A percentile compares a stretch with the other conserved stretches of the same genome.
Conservation (phyloP, 2,888 invertebrate genomes). For the Dryomyza anilis region DNA sequence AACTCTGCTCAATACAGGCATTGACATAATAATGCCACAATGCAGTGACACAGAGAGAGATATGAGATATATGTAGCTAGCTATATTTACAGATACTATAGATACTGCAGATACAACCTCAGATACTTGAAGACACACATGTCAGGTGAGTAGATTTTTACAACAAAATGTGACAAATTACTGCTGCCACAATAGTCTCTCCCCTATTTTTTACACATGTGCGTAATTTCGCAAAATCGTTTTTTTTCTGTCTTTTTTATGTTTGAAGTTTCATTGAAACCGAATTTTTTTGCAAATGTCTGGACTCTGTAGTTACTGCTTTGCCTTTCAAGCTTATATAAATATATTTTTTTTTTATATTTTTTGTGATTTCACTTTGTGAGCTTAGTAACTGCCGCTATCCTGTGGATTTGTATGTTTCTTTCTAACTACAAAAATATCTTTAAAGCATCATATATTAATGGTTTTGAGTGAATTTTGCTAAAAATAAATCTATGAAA, state of each 20-base stretch:
- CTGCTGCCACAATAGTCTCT: conserved; percentile 20
- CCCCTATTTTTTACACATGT: not conserved
- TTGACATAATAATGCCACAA: conserved; percentile 52
- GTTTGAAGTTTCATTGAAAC: conserved; percentile 25
- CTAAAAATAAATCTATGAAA: too few species aligned
- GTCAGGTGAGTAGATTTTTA: conserved; percentile 15
- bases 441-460: too few species aligned
- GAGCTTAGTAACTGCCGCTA: conserved; percentile 28
- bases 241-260: conserved; percentile 25
- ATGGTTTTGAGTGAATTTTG: too few species aligned
- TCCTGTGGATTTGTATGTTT: conserved; percentile 16
- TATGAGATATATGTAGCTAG: too few species aligned
- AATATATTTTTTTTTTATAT: not conserved
- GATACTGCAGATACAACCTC: not conserved
- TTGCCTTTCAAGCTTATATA: not conserved
- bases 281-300: conserved; percentile 38
- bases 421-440: too few species aligned
- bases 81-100: conserved; percentile 30
- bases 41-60: conserved; percentile 44
- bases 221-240: conserved; percentile 37
- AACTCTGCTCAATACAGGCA: conserved; percentile 23
- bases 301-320: conserved; percentile 29
- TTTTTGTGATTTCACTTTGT: not conserved
- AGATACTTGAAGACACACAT: conserved; percentile 26
- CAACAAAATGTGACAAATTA: conserved; percentile 26